Evolutionary conservation across 2,797 vertebrate genomes (phyloP).

Genomic region (Pempheris klunzingeri): DNA sequence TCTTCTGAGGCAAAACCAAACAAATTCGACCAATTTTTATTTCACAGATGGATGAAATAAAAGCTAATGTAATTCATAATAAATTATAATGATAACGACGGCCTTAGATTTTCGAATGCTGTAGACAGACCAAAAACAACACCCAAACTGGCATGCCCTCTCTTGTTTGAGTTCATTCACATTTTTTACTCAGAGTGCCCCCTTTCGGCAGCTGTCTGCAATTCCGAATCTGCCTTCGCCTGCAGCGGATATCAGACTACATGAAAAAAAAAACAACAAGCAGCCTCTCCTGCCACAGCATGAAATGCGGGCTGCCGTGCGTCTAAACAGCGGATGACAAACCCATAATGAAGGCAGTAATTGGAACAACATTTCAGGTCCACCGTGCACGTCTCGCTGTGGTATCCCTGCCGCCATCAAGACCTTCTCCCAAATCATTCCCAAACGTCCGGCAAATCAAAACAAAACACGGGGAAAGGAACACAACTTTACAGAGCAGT

Average conservation of each 20-base stretch:
- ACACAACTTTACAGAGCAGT: constrained; percentile 80
- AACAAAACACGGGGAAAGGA: constrained; percentile 80
- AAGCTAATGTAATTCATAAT: constrained; percentile 5
- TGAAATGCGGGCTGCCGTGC: constrained; percentile 78
- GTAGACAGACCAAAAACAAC: constrained; percentile 19
- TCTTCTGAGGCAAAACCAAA: constrained; percentile 37
- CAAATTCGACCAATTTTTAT: constrained; percentile 34
- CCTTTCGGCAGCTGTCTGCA: constrained; percentile 63
- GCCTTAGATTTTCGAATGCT: not conserved
- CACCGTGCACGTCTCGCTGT: constrained; percentile 70
- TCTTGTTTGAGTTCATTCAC: constrained; percentile 28
- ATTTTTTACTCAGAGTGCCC: constrained; percentile 47
- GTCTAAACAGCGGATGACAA: constrained; percentile 80
- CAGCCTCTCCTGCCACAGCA: constrained; percentile 73
- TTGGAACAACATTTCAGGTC: constrained; percentile 86
- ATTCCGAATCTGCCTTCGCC: constrained; percentile 56
- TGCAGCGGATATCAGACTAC: constrained; percentile 70
- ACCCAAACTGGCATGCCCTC: not conserved
- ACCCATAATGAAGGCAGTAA: constrained; percentile 86
- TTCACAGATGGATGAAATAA: constrained; percentile 48
- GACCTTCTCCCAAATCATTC: constrained; percentile 84
- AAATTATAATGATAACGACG: not conserved
- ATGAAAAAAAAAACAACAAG: constrained; percentile 78
- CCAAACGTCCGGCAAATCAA: constrained; percentile 86
- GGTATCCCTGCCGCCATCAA: constrained; percentile 80